Conservation (phyloP, 1,140 invertebrate species). For the Thaumatotibia leucotreta region DNA sequence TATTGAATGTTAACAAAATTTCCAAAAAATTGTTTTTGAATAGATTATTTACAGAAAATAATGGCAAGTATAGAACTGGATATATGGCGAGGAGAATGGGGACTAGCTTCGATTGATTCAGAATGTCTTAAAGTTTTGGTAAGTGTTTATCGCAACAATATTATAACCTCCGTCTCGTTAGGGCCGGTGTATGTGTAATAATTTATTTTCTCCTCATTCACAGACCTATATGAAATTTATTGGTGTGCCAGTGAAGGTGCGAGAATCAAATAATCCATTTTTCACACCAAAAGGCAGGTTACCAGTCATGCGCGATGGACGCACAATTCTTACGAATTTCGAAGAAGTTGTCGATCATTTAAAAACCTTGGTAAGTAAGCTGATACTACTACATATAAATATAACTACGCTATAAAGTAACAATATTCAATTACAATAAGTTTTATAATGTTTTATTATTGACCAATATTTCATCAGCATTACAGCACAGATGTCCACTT, state of each 20-base stretch:
- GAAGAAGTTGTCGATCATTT: constrained; percentile 83
- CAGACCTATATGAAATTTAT: constrained; percentile 87
- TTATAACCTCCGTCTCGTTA: constrained; percentile 40
- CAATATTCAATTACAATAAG: too few relatives aligned
- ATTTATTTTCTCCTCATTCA: constrained; percentile 49
- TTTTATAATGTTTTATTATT: not conserved
- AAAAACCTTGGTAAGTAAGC: constrained; percentile 77
- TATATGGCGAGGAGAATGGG: constrained; percentile 91
- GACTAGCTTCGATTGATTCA: constrained; percentile 87
- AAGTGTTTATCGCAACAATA: constrained; percentile 44
- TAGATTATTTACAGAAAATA: constrained; percentile 22
- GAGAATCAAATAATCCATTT: constrained; percentile 83
- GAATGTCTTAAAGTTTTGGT: constrained; percentile 88
- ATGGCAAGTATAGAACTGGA: constrained; percentile 80
- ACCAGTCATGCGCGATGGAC: constrained; percentile 82
- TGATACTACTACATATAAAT: too few relatives aligned
- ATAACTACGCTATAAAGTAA: too few relatives aligned
- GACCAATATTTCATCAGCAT: constrained; percentile 76
- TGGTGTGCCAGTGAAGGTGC: constrained; percentile 81
- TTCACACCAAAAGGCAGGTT: constrained; percentile 81
- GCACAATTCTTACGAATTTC: constrained; percentile 78
- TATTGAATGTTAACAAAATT: constrained; percentile 21
- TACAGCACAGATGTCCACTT: constrained; percentile 84
- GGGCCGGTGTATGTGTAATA: constrained; percentile 31
- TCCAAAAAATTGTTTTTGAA: constrained; percentile 16